Evolutionary conservation across 2,113 vertebrate species (phyloP).

Genomic region (Anas platyrhynchos): DNA sequence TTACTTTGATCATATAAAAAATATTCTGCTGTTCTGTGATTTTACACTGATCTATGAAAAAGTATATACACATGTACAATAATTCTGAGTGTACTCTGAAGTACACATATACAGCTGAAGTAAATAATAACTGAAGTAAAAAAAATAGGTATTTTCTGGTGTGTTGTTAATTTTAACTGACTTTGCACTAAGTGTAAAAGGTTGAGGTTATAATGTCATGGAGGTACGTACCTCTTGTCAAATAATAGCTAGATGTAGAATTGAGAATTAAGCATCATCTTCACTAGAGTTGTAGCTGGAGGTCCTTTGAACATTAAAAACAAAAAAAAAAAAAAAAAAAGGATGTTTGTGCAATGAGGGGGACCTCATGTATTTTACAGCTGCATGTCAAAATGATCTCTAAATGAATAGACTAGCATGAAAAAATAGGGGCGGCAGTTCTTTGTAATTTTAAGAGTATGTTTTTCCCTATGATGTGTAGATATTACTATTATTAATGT

Average conservation of each 20-base stretch:
- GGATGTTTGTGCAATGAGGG: background rate
- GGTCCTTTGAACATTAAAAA: background rate
- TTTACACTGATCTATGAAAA: background rate
- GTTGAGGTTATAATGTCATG: background rate
- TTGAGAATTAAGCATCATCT: background rate
- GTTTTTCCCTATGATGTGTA: background rate
- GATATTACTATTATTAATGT: background rate
- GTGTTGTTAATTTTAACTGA: slow-evolving; percentile 15
- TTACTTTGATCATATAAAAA: background rate
- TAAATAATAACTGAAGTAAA: background rate
- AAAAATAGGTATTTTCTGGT: background rate
- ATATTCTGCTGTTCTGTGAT: background rate
- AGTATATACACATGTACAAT: background rate
- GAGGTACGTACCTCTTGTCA: background rate
- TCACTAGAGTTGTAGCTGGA: background rate
- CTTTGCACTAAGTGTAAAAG: background rate
- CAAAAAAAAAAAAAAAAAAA: background rate
- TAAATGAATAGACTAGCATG: background rate
- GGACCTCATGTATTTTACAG: background rate
- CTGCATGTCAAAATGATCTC: background rate
- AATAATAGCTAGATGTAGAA: background rate
- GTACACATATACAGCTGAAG: background rate
- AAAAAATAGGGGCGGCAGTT: slow-evolving; percentile 15
- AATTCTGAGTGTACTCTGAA: background rate
- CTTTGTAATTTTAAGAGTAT: background rate